Evolutionary conservation across 2,113 vertebrate genomes (phyloP).

Genomic region (Sinocyclocheilus maitianheensis): DNA sequence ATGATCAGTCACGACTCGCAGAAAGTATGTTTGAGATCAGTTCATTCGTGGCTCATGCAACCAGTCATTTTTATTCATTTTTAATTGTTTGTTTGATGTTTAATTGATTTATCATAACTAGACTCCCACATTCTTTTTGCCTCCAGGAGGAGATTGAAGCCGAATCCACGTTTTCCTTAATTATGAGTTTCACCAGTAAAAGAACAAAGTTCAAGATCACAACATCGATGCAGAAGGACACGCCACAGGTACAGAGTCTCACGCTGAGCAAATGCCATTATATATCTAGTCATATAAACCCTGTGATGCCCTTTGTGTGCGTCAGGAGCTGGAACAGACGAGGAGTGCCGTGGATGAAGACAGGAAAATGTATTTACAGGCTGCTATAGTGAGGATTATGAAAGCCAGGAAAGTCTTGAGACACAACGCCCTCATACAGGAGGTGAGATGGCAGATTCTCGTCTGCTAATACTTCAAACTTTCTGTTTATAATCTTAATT

Average conservation of each 20-base stretch:
- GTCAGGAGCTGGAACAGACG: slow-evolving; percentile 96
- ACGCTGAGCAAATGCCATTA: not conserved
- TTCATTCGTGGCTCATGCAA: not conserved
- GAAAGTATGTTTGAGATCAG: slow-evolving; percentile 77
- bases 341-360: slow-evolving; percentile 98
- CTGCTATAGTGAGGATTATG: slow-evolving; percentile 99
- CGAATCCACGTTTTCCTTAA: slow-evolving; percentile 97
- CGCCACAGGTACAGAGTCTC: slow-evolving; percentile 84
- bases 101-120: not conserved
- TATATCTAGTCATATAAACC: not conserved
- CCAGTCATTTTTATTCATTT: no score
- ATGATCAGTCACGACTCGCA: slow-evolving; percentile 96
- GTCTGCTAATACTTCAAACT: no score
- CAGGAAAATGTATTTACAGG: slow-evolving; percentile 99
- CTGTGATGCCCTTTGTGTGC: not conserved
- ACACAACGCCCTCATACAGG: slow-evolving; percentile 97
- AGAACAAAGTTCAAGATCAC: slow-evolving; percentile 99
- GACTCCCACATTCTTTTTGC: slow-evolving; percentile 28
- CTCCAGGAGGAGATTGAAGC: slow-evolving; percentile 92
- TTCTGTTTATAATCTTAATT: not conserved
- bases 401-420: slow-evolving; percentile 95
- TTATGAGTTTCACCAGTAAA: slow-evolving; percentile 99
- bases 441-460: slow-evolving; percentile 77
- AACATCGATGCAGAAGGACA: slow-evolving; percentile 98
- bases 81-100: not conserved